Percentiles rank a stretch among this genome's conserved stretches.
phyloP scores from a whole-genome alignment of 2,113 vertebrate species.

The Zapornia atra region DNA sequence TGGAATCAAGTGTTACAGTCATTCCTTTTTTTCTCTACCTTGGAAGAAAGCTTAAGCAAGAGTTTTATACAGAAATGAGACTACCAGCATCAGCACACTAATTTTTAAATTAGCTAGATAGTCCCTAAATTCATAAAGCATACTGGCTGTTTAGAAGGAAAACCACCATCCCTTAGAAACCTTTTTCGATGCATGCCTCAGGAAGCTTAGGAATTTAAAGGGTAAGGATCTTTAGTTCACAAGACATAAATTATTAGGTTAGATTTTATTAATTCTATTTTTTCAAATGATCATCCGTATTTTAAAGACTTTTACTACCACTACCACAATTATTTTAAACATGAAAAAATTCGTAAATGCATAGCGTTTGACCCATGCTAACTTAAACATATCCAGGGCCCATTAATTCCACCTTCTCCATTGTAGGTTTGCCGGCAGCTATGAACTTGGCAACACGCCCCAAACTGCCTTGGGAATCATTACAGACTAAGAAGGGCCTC shows the following conservation, averaged over 20 bases:
- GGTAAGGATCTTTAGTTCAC: not conserved
- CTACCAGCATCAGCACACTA: not conserved
- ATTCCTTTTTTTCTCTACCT: not conserved
- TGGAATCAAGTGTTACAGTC: not conserved
- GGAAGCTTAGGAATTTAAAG: not conserved
- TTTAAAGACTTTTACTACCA: not conserved
- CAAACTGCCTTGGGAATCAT: slow-evolving; percentile 2
- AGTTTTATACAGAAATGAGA: not conserved
- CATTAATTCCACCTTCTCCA: slow-evolving; percentile 10
- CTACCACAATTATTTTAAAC: slow-evolving; percentile 1
- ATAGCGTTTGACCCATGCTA: not conserved
- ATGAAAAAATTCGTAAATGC: not conserved
- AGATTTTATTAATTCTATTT: not conserved
- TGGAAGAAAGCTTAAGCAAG: not conserved
- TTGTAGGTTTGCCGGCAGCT: slow-evolving; percentile 18
- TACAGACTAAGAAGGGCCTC: slow-evolving; percentile 19
- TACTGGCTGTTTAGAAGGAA: not conserved
- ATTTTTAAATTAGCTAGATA: not conserved
- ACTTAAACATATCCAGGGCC: not conserved
- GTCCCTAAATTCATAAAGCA: not conserved
- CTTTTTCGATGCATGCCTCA: not conserved
- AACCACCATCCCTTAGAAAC: not conserved
- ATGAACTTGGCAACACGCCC: slow-evolving; percentile 3
- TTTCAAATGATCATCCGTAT: not conserved
- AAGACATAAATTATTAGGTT: not conserved